Evolutionary conservation across 2,888 invertebrate species (phyloP), one percentile per base, ranked within the genome.

Genomic region (Orthosia incerta): DNA sequence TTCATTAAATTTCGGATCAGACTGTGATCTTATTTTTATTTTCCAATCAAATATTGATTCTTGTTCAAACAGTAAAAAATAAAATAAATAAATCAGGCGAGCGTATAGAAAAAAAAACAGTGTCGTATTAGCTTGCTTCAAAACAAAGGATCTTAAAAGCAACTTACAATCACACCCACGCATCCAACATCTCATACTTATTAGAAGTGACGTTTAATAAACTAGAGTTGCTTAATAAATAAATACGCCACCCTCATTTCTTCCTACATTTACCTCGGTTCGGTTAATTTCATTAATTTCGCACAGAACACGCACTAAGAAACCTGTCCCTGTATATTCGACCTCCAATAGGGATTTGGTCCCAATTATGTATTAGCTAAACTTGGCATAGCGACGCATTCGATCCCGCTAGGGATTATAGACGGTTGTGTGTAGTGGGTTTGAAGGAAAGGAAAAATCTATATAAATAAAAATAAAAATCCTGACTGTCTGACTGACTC

Each of bases 231-330:
- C 84, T 84, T 82, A 80, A 86, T 86, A 86, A 86, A 86, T 86
- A 86, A 86, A 89, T 88, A 88, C 84, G 80, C 85, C 85, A 80
- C 88, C 88, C 89, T 87, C 81, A 85, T 85, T 87, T 88, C 87
- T 86, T 88, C 88, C 89, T 84, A 88, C 90, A 88, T 91, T 92
- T 92, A 92, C 91, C 91, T 91, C 89, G 92, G 90, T 89, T 87
- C 89, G 92, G 93, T 93, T 95, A 95, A 96, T 95, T 95, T 94
- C 92, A 95, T 96, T 95, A 95, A 95, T 95, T 93, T 93, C 91
- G 92, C 92, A 87, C 89, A 89, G 91, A 93, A 92, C 95, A 95
- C 95, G 95, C 95, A 93, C 95, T 91, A 91, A 92, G 93, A 91
- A 92, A 91, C 91, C 92, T 91, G 94, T 92, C 94, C 93, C 93